Evolutionary conservation across 2,888 invertebrate species (phyloP), one percentile per base, ranked within the genome.

Genomic region (Colletes collaris): DNA sequence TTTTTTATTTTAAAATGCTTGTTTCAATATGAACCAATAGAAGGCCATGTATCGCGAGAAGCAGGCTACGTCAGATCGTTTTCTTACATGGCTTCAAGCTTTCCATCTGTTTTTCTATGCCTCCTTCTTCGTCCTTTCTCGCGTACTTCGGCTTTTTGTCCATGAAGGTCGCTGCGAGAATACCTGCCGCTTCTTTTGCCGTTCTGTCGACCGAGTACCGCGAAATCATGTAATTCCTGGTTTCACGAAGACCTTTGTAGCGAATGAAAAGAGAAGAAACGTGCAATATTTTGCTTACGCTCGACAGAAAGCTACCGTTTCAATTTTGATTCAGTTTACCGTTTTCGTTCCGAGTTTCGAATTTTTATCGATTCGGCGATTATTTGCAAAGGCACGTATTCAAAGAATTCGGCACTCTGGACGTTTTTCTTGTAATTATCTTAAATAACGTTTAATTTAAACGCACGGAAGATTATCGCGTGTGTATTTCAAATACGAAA

Each of bases 121-220:
- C 85, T 83, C 75, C 79, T 83, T 83, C 80, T 82, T 86, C 84
- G 81, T 82, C 76, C 73, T 76, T 87, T 80, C 81, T 79, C 81
- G 85, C 81, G 79, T 78, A 77, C 76, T 69, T 73, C 64, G 59
- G 78, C 75, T 82, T 81, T 83, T 85, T 83, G 79, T 59, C 78
- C 59, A 62, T 59, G 83, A 84, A 84, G 81, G 83, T 83, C 81
- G 83, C 70, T 59, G 69, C 70, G 76, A 55, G 70, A 75, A 75
- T 79, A 79, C 75, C 75, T 79, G 79, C 81, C 69, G 73, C 62
- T 70, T 59, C 73, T 71, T 79, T 67, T 70, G 63, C 73, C 27
- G 52, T 60, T 60, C 63, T 52, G 63, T 71, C 79, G 58, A n/a
- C 71, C 59, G 74, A 50, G 66, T 72, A 76, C 76, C 69, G 58